Percentiles rank a stretch among this genome's conserved stretches.
Evolutionary conservation across 2,113 vertebrate species (phyloP).

Genomic region (Actinemys pallida): DNA sequence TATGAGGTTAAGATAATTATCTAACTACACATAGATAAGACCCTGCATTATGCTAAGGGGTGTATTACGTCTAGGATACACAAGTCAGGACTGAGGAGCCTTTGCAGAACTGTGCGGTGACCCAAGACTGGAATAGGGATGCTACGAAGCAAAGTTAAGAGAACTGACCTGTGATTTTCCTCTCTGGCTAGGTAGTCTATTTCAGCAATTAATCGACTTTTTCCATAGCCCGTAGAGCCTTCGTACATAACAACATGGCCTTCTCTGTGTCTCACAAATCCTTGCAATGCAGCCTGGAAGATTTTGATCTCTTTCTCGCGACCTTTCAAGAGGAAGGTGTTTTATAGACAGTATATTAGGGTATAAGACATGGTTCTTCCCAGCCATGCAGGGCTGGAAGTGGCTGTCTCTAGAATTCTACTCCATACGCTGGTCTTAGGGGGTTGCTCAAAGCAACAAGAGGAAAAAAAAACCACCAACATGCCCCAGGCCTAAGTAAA

Average conservation of each 20-base stretch:
- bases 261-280: slow-evolving; percentile 33
- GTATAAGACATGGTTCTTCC: not conserved
- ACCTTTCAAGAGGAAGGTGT: slow-evolving; percentile 24
- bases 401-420: not conserved
- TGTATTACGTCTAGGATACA: not conserved
- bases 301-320: slow-evolving; percentile 61
- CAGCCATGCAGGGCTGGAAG: not conserved
- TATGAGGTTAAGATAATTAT: not conserved
- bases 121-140: not conserved
- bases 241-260: slow-evolving; percentile 52
- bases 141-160: not conserved
- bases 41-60: not conserved
- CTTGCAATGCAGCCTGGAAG: slow-evolving; percentile 27
- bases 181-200: slow-evolving; percentile 46
- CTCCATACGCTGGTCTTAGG: not conserved
- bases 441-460: not conserved
- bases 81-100: not conserved
- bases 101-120: not conserved
- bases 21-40: not conserved
- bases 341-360: not conserved
- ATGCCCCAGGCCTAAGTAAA: not conserved
- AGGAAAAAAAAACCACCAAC: not conserved
- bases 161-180: slow-evolving; percentile 55
- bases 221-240: slow-evolving; percentile 62
- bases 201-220: slow-evolving; percentile 69